Percentiles rank a stretch among this genome's conserved stretches.
phyloP scores from a whole-genome alignment of 1,140 invertebrate species.

The Gryon sp. region DNA sequence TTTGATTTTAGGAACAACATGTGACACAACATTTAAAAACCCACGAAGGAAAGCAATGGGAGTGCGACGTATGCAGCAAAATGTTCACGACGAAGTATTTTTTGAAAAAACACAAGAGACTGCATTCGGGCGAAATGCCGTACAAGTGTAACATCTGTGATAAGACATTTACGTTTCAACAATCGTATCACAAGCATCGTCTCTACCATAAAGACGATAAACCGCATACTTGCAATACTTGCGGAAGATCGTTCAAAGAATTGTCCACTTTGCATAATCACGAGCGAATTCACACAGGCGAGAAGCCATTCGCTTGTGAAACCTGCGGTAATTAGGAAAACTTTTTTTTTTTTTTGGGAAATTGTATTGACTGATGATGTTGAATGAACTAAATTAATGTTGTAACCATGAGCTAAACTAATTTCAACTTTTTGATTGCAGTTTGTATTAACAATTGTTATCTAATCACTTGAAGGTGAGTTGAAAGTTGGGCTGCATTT shows the following conservation, averaged over 20 bases:
- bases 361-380: no score
- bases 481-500: no score
- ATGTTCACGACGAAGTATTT: constrained; percentile 94
- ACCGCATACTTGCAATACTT: constrained; percentile 89
- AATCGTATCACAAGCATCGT: constrained; percentile 94
- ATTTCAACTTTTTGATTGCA: constrained; percentile 8
- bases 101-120: constrained; percentile 91
- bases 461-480: not conserved
- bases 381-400: no score
- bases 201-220: constrained; percentile 92
- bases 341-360: constrained; percentile 29
- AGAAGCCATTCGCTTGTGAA: constrained; percentile 94
- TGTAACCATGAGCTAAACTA: no score
- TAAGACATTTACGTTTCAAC: constrained; percentile 94
- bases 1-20: constrained; percentile 77
- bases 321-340: constrained; percentile 85
- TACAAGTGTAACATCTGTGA: constrained; percentile 91
- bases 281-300: constrained; percentile 92
- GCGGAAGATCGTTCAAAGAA: constrained; percentile 91
- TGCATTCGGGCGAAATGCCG: constrained; percentile 92
- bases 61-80: constrained; percentile 91
- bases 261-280: constrained; percentile 94
- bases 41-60: constrained; percentile 85
- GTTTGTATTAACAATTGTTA: constrained; percentile 9
- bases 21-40: constrained; percentile 80